Conservation (phyloP, 2,113 vertebrate species). For the Hippocampus mohnikei region DNA sequence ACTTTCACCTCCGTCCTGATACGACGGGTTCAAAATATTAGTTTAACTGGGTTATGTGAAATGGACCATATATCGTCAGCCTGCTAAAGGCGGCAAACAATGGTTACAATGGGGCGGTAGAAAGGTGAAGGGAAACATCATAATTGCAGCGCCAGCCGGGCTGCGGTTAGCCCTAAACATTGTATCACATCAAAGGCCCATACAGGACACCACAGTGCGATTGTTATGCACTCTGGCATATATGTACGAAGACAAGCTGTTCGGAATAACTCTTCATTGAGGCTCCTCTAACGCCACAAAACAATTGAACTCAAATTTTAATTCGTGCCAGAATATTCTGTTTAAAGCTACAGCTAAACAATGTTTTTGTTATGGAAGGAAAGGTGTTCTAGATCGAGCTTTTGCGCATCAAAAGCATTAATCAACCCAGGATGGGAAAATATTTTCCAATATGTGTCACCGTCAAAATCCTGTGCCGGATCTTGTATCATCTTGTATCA, state of each 20-base stretch:
- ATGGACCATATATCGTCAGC: conserved; percentile 21
- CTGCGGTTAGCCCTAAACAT: conserved; percentile 36
- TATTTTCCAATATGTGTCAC: conserved; percentile 12
- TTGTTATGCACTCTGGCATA: too few relatives aligned
- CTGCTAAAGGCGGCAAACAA: conserved; percentile 48
- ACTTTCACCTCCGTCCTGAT: conserved; percentile 12
- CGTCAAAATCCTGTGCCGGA: conserved; percentile 18
- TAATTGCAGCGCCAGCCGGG: conserved; percentile 49
- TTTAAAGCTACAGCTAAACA: not conserved
- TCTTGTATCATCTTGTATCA: conserved; percentile 23
- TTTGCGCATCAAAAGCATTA: not conserved
- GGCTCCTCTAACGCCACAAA: conserved; percentile 31
- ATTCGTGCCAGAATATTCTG: conserved; percentile 13
- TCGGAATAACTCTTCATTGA: conserved; percentile 43
- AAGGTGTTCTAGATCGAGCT: not conserved
- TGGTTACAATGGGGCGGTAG: conserved; percentile 2
- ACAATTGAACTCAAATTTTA: not conserved
- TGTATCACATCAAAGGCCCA: conserved; percentile 29
- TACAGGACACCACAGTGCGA: conserved; percentile 6
- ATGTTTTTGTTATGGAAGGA: not conserved
- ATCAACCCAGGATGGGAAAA: conserved; percentile 3
- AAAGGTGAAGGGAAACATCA: conserved; percentile 33
- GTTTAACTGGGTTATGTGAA: conserved; percentile 26
- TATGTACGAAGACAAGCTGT: conserved; percentile 25
- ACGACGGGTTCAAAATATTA: conserved; percentile 23